Evolutionary conservation across 1,140 invertebrate genomes (phyloP), one percentile per base, ranked within the genome.

Genomic region (Calephelis virginiensis): DNA sequence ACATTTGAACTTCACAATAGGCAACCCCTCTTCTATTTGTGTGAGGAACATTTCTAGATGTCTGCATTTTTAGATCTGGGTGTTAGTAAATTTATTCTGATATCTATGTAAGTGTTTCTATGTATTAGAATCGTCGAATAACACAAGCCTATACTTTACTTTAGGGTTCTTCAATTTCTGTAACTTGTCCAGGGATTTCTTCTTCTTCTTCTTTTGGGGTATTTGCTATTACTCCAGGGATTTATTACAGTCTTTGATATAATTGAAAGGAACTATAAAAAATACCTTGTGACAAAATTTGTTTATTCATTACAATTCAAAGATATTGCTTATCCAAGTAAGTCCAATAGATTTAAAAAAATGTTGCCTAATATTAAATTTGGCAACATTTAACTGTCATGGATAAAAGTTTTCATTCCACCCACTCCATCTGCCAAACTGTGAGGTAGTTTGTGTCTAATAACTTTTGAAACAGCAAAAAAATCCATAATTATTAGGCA

Each of bases 391-490:
- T 53, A 9, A 28, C 3, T 73, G 67, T 75, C 71, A 69, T 67
- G 56, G 46, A 56, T 64, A 68, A 61, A 63, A 69, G 70, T 68
- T 8, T 63, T n/a, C 60, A 68, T 67, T 38, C 43, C 56, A 48
- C 28, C 43, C 28, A 67, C 70, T 75, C 74, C 72, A 80, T 83
- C 83, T 85, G 82, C 82, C 83, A 83, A 85, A 83, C 75, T 71
- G 70, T 86, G 85, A 86, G 85, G 85, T 88, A 88, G 84, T 56
- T 75, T 68, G 69, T 78, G 74, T 75, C 74, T 68, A 66, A 60
- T 63, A 73, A 72, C 68, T 62, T 73, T 67, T 80, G 72, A 14
- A 61, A 62, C 63, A 53, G 63, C 43, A 68, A 69, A 47, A 59
- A 70, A 64, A 64, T 28, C 28, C 28, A 28, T 28, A 61, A 60